Base-by-base conservation (phyloP, 2,888 invertebrate species). In the Protophormia terraenovae region DNA sequence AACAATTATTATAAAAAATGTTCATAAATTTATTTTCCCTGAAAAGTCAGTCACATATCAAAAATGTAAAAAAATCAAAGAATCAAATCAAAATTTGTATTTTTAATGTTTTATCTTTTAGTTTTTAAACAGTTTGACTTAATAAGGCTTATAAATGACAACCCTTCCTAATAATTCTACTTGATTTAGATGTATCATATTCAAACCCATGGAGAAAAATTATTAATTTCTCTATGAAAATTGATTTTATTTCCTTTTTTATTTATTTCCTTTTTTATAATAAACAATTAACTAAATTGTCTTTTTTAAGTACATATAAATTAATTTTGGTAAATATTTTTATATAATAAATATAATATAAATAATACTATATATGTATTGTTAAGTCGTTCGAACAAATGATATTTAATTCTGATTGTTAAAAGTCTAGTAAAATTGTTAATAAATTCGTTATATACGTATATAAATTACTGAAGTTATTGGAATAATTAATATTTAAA, bases 361-460 rank as follows among this genome's bases (percentile, higher is more conserved):
- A 16, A 64, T 38, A 62, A 62, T 62, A n/a, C n/a, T n/a, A 35
- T 29, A 16, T 38, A 19, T n/a, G 6, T 32, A 35, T 32, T 58
- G n/a, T 16, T 45, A 66, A 47, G 7, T 29, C 38, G 41, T 64
- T 64, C 8, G 6, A 38, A 71, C 32, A 66, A 24, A 27, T 60
- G 8, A 64, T 60, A 19, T 19, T 58, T 60, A 60, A 60, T 16
- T 75, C n/a, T 45, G 62, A 53, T 69, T 71, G 41, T 72, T 47
- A 47, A 38, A 41, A 50, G 53, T 66, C 19, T 62, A 41, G 29
- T 32, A 50, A 69, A 38, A 10, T 22, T 75, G 22, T 45, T 45
- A 60, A 67, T 75, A 81, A 81, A 81, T 55, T 71, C 62, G 62
- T 71, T 71, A 76, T 12, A 76, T 62, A 47, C 2, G 16, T 32